A percentile compares a stretch with the other conserved stretches of the same genome.
These are phyloP conservation scores for Plebejus anna DNA, from an alignment of 2,888 invertebrate genomes.

Conservation along the genomic window DNA sequence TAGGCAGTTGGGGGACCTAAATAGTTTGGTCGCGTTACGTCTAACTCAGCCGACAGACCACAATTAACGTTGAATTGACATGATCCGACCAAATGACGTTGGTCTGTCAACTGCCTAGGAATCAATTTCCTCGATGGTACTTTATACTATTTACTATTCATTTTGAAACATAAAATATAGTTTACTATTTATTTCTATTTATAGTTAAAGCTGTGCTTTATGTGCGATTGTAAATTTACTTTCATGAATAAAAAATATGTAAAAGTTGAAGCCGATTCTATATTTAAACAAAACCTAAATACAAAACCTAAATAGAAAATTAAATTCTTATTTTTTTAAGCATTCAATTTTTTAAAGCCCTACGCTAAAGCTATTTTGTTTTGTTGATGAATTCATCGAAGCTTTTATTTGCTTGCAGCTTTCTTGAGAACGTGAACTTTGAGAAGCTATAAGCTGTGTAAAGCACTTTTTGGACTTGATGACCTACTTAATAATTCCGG, in stretches of 20 bases:
- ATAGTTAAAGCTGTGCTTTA: neutral
- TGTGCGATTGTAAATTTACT: neutral
- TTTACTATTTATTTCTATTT: neutral
- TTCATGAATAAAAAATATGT: neutral
- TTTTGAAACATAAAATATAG: neutral
- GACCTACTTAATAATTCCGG: neutral
- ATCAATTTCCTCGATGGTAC: too few relatives aligned
- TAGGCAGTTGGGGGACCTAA: too few relatives aligned
- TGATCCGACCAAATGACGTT: too few relatives aligned
- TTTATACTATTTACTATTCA: too few relatives aligned
- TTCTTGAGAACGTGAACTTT: slow-evolving; percentile 9
- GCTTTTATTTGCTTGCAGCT: neutral
- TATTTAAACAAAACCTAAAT: neutral
- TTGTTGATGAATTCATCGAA: neutral
- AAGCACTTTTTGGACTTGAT: neutral
- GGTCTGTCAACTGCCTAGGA: too few relatives aligned
- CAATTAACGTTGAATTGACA: too few relatives aligned
- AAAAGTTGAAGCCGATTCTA: neutral
- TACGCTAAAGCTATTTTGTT: neutral
- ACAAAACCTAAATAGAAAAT: neutral
- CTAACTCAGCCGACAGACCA: too few relatives aligned
- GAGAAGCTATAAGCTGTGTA: slow-evolving; percentile 11
- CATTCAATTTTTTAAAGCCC: neutral
- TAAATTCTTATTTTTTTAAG: neutral
- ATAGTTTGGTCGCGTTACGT: too few relatives aligned